Evolutionary conservation across 2,888 invertebrate species (phyloP), one percentile per base, ranked within the genome.

Genomic region (Drosophila recens): DNA sequence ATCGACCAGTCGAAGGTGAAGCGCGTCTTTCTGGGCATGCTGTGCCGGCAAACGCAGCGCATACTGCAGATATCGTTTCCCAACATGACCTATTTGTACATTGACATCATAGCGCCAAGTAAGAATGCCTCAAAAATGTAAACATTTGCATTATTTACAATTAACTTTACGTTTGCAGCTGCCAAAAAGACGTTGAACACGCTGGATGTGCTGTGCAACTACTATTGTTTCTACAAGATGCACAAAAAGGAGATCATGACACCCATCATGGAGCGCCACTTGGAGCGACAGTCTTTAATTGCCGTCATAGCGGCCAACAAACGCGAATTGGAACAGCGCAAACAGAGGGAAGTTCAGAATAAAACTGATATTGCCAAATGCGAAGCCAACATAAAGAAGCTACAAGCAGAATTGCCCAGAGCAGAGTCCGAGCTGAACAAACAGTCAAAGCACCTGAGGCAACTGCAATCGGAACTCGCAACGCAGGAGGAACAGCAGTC

Each of bases 11-110:
- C 73, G 4, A 75, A 72, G 8, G 90, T 90, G 46, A 87, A 80
- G 30, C 89, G 92, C 3, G 45, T 80, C 2, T 92, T 92, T 57
- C 67, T 91, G 0, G 68, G 86, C 36, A 86, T 83, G 10, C 64
- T 92, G 20, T 83, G 86, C 33, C 80, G 89, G 0, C 90, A 90
- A 70, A 89, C 91, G 5, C 90, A 92, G 56, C 80, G 85, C 38
- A 91, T 92, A n/a, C 43, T 92, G 27, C 91, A 90, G 61, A 87
- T 91, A 15, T 90, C 90, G 0, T 91, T 90, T 67, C 91, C 91
- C 13, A 73, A 77, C 4, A 90, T 88, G 64, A 79, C 80, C 0
- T 92, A 90, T 45, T 79, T 77, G 1, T 91, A 90, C 46, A 82
- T 85, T 34, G 92, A 92, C 38, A 70, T 92, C 2, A 76, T 88